A percentile compares a stretch with the other conserved stretches of the same genome.
These are phyloP conservation scores for Porphyrio hochstetteri DNA, from an alignment of 2,113 vertebrate genomes.

Conservation along the genomic window DNA sequence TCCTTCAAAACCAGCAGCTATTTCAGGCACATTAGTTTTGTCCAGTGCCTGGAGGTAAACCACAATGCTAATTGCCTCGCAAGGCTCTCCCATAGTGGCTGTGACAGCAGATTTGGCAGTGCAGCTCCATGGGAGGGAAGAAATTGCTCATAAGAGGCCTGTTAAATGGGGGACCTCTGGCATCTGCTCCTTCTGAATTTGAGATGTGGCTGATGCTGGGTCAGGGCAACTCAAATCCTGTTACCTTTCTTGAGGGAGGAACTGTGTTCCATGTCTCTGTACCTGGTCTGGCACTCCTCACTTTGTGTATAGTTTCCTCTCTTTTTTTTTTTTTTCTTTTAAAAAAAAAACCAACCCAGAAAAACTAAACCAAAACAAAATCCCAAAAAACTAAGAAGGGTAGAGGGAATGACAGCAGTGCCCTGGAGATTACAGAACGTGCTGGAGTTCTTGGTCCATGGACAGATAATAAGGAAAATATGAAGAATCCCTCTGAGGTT, in stretches of 20 bases:
- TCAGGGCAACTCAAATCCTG: neutral
- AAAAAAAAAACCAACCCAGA: neutral
- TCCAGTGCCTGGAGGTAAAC: slow-evolving; percentile 12
- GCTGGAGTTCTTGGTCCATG: slow-evolving; percentile 1
- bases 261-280: neutral
- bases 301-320: neutral
- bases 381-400: neutral
- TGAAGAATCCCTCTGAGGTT: neutral
- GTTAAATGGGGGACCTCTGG: neutral
- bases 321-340: neutral
- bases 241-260: neutral
- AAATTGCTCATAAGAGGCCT: neutral
- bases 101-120: neutral
- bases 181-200: neutral
- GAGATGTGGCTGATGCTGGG: neutral
- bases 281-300: neutral
- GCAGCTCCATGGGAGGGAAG: neutral
- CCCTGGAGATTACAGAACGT: neutral
- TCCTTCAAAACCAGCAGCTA: neutral
- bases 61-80: neutral
- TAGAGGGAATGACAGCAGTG: neutral
- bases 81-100: neutral
- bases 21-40: neutral
- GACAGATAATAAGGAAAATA: slow-evolving; percentile 11
- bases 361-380: neutral